These are phyloP conservation scores for Meleagris gallopavo DNA, from an alignment of 2,113 vertebrate genomes.

Conservation along the genomic window DNA sequence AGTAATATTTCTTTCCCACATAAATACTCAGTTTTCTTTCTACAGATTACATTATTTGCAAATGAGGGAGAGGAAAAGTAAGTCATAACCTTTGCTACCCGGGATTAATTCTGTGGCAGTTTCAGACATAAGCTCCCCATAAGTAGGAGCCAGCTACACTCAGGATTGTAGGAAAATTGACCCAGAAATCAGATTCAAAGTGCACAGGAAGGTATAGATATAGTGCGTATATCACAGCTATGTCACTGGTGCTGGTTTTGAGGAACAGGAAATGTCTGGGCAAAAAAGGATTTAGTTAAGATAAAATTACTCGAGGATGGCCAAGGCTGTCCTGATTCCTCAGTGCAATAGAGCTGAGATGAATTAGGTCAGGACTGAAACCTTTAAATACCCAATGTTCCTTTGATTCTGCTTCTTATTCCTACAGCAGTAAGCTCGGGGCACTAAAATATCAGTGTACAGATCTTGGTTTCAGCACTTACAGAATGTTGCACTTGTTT, in stretches of 20 bases:
- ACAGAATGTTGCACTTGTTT: neutral
- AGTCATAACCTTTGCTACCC: neutral
- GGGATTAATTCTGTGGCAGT: neutral
- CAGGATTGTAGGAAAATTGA: neutral
- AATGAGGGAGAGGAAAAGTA: neutral
- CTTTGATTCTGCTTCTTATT: neutral
- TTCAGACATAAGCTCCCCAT: neutral
- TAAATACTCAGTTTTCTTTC: neutral
- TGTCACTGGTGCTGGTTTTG: neutral
- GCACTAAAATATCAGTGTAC: neutral
- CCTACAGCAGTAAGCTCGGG: neutral
- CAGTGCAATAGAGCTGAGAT: neutral
- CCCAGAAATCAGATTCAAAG: neutral
- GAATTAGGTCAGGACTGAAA: neutral
- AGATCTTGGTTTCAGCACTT: neutral
- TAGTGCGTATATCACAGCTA: rapidly evolving
- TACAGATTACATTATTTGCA: neutral
- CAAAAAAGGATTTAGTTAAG: neutral
- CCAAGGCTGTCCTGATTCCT: neutral
- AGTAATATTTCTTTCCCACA: neutral
- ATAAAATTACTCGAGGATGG: neutral
- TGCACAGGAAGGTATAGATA: neutral
- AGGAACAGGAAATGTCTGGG: neutral
- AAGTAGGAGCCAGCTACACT: neutral
- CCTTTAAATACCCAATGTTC: neutral